Percentiles rank a stretch among this genome's conserved stretches.
phyloP scores from a whole-genome alignment of 2,113 vertebrate genomes.

The Oreochromis tanganicae region DNA sequence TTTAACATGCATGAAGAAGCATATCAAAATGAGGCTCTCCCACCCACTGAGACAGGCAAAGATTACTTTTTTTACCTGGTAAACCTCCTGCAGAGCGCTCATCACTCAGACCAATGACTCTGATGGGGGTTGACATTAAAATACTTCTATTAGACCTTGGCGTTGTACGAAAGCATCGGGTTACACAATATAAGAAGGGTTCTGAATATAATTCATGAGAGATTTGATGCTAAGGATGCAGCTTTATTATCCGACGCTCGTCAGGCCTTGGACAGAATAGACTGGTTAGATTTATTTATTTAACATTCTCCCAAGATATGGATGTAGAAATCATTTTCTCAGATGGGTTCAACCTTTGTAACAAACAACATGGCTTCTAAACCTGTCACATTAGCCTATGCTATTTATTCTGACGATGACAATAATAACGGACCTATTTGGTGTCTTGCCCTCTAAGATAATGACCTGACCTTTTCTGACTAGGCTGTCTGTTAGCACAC shows the following conservation, averaged over 20 bases:
- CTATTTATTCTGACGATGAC: neutral
- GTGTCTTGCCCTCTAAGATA: accelerated
- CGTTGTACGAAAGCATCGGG: neutral
- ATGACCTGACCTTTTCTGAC: neutral
- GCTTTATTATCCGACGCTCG: neutral
- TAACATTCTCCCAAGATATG: neutral
- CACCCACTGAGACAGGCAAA: accelerated
- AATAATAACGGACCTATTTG: neutral
- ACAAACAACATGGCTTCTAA: neutral
- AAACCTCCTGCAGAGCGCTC: neutral
- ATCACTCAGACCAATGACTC: neutral
- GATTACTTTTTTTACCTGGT: neutral
- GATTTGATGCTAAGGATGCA: neutral
- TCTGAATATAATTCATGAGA: neutral
- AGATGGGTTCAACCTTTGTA: neutral
- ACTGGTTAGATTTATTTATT: accelerated
- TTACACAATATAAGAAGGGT: neutral
- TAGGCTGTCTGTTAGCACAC: accelerated
- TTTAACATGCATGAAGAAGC: neutral
- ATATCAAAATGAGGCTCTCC: neutral
- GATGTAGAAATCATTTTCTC: accelerated
- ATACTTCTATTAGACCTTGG: neutral
- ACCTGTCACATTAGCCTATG: neutral
- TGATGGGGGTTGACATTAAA: accelerated
- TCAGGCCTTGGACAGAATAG: accelerated